Percentiles rank a stretch among this genome's conserved stretches.
Evolutionary conservation across 2,888 invertebrate genomes (phyloP).

Genomic region (Lasioglossum vierecki): DNA sequence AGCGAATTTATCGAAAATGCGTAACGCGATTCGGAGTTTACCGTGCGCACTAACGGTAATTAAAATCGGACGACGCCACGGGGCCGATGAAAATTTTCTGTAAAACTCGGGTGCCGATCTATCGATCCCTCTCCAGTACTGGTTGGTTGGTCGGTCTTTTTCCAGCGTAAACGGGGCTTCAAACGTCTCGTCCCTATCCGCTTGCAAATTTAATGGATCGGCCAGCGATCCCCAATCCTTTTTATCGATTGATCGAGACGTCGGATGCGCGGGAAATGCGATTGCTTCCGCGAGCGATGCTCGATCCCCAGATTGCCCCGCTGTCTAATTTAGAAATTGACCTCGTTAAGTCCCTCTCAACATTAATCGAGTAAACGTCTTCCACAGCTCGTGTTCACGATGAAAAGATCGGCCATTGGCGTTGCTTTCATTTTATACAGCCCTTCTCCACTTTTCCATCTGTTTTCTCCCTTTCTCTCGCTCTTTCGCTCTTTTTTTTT

Average conservation of each 20-base stretch:
- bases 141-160: not conserved
- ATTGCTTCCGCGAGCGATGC: constrained; percentile 25
- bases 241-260: constrained; percentile 42
- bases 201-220: constrained; percentile 42
- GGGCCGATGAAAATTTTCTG: not conserved
- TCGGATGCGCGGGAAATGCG: constrained; percentile 16
- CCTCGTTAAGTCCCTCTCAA: constrained; percentile 42
- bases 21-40: not conserved
- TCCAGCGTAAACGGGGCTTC: constrained; percentile 13
- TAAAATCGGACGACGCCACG: not conserved
- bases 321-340: constrained; percentile 57
- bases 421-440: not conserved
- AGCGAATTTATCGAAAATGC: not conserved
- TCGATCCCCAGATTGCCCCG: constrained; percentile 5
- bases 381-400: not conserved
- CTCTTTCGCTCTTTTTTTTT: not conserved
- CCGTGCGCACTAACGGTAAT: not conserved
- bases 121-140: not conserved
- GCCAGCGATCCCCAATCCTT: constrained; percentile 25
- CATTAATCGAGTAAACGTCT: constrained; percentile 44
- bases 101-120: not conserved
- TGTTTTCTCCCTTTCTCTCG: not conserved
- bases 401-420: not conserved
- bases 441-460: not conserved
- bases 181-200: constrained; percentile 6